Conservation (phyloP, 1,140 invertebrate genomes). For the Dinoponera quadriceps region DNA sequence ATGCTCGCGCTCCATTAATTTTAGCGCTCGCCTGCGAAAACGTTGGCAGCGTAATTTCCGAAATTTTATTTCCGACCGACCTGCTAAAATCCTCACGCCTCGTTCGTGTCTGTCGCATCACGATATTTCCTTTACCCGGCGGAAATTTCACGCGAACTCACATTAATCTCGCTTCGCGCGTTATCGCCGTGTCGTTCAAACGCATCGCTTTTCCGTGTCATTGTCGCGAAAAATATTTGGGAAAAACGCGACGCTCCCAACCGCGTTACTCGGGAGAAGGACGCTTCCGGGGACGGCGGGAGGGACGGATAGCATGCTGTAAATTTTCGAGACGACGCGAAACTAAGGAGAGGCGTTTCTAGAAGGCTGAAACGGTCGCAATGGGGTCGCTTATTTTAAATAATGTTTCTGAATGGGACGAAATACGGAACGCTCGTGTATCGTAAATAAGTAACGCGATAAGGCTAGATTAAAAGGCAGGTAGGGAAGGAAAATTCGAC, state of each 20-base stretch:
- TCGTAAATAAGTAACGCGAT: constrained; percentile 37
- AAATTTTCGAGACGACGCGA: constrained; percentile 17
- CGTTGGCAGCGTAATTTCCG: not conserved
- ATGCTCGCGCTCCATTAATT: not conserved
- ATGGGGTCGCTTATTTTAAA: constrained; percentile 26
- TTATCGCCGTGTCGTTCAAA: constrained; percentile 16
- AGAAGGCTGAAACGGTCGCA: constrained; percentile 5
- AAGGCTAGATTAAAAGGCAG: not conserved
- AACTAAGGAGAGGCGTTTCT: constrained; percentile 15
- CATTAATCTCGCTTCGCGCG: constrained; percentile 22
- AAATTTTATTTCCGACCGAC: constrained; percentile 31
- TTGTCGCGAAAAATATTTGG: constrained; percentile 17
- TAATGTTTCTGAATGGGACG: constrained; percentile 23
- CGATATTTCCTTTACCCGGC: constrained; percentile 19
- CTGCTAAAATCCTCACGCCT: not conserved
- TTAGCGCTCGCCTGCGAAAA: not conserved
- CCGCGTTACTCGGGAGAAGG: not conserved
- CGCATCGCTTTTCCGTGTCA: not conserved
- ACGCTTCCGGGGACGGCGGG: not conserved
- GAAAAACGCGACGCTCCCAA: not conserved
- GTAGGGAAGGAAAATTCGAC: not conserved
- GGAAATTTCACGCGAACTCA: constrained; percentile 2
- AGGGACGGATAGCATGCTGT: not conserved
- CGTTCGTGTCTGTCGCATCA: not conserved
- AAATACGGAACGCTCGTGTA: constrained; percentile 25